A percentile compares a stretch with the other conserved stretches of the same genome.
These are phyloP conservation scores for Drosophila aldrichi DNA, from an alignment of 2,888 invertebrate genomes.

Conservation along the genomic window DNA sequence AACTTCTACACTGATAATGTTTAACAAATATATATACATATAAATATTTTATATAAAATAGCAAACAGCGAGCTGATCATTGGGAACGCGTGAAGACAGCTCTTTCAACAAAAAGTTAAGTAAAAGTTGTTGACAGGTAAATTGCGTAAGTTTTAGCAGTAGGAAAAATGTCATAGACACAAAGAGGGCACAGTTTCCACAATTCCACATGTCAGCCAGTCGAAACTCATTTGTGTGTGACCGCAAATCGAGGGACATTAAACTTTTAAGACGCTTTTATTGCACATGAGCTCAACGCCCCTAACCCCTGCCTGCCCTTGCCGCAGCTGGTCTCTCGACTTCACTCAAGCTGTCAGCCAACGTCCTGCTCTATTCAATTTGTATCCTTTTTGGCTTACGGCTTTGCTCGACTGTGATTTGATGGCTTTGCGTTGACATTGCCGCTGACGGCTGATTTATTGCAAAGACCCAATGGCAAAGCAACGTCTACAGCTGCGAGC, in stretches of 20 bases:
- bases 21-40: not conserved
- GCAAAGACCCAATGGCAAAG: conserved; percentile 40
- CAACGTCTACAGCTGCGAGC: conserved; percentile 14
- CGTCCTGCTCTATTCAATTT: conserved; percentile 61
- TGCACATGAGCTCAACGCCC: conserved; percentile 54
- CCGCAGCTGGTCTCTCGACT: conserved; percentile 23
- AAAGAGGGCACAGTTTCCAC: not conserved
- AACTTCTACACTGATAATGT: not conserved
- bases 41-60: not conserved
- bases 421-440: conserved; percentile 64
- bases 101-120: not conserved
- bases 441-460: conserved; percentile 63
- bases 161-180: conserved; percentile 22
- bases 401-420: conserved; percentile 60
- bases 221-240: conserved; percentile 67
- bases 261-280: conserved; percentile 80
- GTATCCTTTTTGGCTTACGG: conserved; percentile 49
- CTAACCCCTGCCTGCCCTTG: conserved; percentile 22
- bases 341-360: conserved; percentile 25
- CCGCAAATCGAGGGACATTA: conserved; percentile 71
- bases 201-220: conserved; percentile 25
- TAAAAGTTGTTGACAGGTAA: conserved; percentile 18
- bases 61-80: not conserved
- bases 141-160: conserved; percentile 15
- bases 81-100: not conserved